phyloP scores from a whole-genome alignment of 2,888 invertebrate species.

The Malthinus flaveolus region DNA sequence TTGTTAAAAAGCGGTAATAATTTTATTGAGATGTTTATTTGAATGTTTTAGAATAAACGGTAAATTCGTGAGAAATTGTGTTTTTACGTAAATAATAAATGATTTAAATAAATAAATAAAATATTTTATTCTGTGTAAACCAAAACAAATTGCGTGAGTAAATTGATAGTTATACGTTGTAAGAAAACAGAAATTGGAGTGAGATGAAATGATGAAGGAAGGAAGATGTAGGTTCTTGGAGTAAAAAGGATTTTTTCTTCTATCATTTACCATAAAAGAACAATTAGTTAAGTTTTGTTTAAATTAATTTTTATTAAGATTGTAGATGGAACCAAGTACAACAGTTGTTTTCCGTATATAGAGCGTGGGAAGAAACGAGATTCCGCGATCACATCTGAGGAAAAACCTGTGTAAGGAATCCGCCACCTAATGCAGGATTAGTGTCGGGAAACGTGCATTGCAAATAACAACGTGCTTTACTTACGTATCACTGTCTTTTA shows the following conservation, averaged over 20 bases:
- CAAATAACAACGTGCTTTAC: constrained; percentile 36
- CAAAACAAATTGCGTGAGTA: background rate
- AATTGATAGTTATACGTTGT: background rate
- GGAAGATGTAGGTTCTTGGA: no score
- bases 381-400: constrained; percentile 47
- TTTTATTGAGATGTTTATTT: no score
- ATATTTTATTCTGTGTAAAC: background rate
- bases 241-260: no score
- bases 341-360: constrained; percentile 39
- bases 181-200: no score
- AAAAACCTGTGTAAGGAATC: constrained; percentile 45
- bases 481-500: constrained; percentile 28
- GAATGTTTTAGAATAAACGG: background rate
- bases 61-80: background rate
- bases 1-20: background rate
- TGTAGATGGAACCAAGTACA: constrained; percentile 13
- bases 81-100: background rate
- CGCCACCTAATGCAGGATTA: constrained; percentile 46
- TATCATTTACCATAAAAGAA: no score
- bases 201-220: no score
- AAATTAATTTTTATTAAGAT: constrained; percentile 5
- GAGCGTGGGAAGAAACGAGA: constrained; percentile 50
- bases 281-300: no score
- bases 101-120: constrained; percentile 3
- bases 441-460: constrained; percentile 38